Evolutionary conservation across 2,888 invertebrate species (phyloP).

Genomic region (Ophion slaviceki): DNA sequence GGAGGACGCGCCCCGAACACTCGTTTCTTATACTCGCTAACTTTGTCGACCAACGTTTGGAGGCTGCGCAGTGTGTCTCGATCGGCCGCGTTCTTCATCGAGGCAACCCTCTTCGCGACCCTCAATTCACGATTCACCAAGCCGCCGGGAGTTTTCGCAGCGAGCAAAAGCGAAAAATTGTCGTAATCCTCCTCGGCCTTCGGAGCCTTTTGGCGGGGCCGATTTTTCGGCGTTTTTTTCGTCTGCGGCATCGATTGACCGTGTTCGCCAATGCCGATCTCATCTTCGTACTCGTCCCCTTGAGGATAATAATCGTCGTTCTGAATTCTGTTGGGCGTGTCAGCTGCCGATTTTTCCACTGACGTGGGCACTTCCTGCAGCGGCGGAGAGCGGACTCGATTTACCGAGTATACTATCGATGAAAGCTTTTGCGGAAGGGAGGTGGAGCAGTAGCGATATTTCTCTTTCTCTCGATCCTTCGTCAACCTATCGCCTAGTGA

Average conservation of each 20-base stretch:
- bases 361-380: conserved; percentile 35
- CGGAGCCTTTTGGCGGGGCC: conserved; percentile 9
- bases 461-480: conserved; percentile 2
- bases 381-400: conserved; percentile 13
- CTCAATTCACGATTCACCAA: too few species aligned
- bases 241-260: conserved; percentile 15
- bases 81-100: conserved; percentile 45
- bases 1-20: conserved; percentile 52
- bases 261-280: conserved; percentile 70
- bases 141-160: too few species aligned
- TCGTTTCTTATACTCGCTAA: conserved; percentile 67
- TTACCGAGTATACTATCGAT: conserved; percentile 7
- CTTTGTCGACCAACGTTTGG: conserved; percentile 67
- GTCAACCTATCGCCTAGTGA: not conserved
- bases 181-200: conserved; percentile 51
- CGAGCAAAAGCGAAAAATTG: too few species aligned
- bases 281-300: conserved; percentile 78
- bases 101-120: not conserved
- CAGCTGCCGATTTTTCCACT: conserved; percentile 39
- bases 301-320: conserved; percentile 79
- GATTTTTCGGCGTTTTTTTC: conserved; percentile 39
- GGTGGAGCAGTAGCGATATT: conserved; percentile 77
- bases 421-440: conserved; percentile 75
- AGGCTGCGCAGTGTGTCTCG: conserved; percentile 65
- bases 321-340: conserved; percentile 63